Evolutionary conservation across 2,888 invertebrate genomes (phyloP).

Genomic region (Xanthia togata): DNA sequence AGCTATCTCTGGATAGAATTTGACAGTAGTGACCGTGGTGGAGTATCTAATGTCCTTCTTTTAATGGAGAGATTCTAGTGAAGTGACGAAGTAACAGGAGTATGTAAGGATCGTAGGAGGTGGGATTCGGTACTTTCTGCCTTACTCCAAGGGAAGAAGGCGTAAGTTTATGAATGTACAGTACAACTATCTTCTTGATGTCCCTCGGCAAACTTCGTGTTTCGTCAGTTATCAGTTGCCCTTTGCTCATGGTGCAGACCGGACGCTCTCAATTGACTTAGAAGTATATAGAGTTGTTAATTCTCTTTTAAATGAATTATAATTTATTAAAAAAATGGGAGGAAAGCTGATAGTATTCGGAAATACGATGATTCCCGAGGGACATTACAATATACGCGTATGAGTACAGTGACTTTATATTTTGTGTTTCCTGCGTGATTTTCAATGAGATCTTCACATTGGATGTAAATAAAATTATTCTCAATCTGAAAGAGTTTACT

Average conservation of each 20-base stretch:
- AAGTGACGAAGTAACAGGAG: background rate
- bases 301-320: too few species aligned
- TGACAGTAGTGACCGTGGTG: background rate
- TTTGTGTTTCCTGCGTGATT: background rate
- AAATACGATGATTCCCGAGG: too few species aligned
- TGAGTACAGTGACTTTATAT: background rate
- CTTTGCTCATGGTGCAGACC: too few species aligned
- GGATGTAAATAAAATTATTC: background rate
- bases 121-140: background rate
- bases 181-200: too few species aligned
- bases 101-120: background rate
- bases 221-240: too few species aligned
- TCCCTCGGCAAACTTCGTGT: too few species aligned
- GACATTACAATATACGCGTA: too few species aligned
- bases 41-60: background rate
- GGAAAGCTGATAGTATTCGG: too few species aligned
- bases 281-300: too few species aligned
- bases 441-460: background rate
- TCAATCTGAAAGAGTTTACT: background rate
- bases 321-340: too few species aligned
- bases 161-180: background rate
- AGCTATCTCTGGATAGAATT: slow-evolving; percentile 19
- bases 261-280: too few species aligned
- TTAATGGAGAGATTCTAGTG: background rate
- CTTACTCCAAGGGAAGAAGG: background rate